Evolutionary conservation across 2,888 invertebrate species (phyloP), one percentile per base, ranked within the genome.

Genomic region (Melanophora roralis): DNA sequence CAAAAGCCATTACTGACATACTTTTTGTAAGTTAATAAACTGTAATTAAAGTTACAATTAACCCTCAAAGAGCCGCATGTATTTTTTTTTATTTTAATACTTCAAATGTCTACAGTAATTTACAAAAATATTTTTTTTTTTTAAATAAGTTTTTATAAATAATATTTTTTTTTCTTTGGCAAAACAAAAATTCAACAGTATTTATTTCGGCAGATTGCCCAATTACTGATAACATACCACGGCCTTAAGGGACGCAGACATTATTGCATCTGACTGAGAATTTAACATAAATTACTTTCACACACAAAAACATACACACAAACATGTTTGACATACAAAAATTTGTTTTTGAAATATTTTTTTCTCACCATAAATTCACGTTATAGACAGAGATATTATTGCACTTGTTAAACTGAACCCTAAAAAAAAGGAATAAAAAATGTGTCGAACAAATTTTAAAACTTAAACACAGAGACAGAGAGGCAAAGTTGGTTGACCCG

Each of bases 141-240:
- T 9, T 5, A 32, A 8, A 9, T 16, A 57, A 0, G 8, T 43
- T 9, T 12, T 55, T 62, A n/a, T n/a, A n/a, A 23, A n/a, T 34
- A 14, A 19, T 45, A 21, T 19, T 12, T 49, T 9, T 34, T 12
- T 34, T 32, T 8, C 4, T 9, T 5, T n/a, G n/a, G n/a, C n/a
- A n/a, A 32, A 8, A 9, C 12, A 57, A 0, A 12, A 34, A 6
- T 12, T 55, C 55, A 62, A 76, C 21, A 55, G 36, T 49, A 36
- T 27, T 64, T 49, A 43, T 60, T 71, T 79, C 71, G 73, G 78
- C 82, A 82, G 82, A 82, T 82, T 82, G 73, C 79, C 74, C 65
- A 74, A 45, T 40, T n/a, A 36, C 43, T 75, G 82, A 82, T 82
- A 81, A 78, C 67, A 71, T 77, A 16, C 64, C 64, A 51, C 59